Percentiles rank a stretch among this genome's conserved stretches.
Evolutionary conservation across 2,113 vertebrate genomes (phyloP).

Genomic region (Chelonoidis abingdonii): DNA sequence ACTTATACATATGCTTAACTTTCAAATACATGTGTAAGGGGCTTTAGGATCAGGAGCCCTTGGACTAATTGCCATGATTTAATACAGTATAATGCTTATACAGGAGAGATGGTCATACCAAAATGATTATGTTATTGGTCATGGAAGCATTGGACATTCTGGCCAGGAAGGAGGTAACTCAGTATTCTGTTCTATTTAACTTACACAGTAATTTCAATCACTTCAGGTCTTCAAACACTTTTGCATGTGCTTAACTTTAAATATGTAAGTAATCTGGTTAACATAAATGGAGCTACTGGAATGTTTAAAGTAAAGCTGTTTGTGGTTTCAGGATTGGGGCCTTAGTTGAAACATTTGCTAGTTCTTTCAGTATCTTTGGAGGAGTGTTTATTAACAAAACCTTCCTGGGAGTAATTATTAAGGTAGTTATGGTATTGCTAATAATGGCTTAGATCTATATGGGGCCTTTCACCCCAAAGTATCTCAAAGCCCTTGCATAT

Average conservation of each 20-base stretch:
- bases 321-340: background rate
- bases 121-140: rapidly evolving
- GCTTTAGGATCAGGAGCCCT: background rate
- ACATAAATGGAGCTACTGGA: background rate
- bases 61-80: background rate
- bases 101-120: background rate
- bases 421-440: background rate
- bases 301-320: background rate
- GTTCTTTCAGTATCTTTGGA: background rate
- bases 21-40: background rate
- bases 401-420: background rate
- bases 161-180: background rate
- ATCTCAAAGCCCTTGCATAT: background rate
- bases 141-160: background rate
- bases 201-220: too few species aligned
- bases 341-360: background rate
- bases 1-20: rapidly evolving
- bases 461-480: background rate
- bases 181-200: background rate
- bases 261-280: background rate
- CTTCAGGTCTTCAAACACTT: background rate
- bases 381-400: background rate
- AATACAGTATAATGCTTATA: background rate
- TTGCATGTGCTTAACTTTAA: background rate
- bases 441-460: rapidly evolving